A percentile compares a stretch with the other conserved stretches of the same genome.
Conservation (phyloP, 1,140 invertebrate species). For the Phymorhynchus buccinoides region DNA sequence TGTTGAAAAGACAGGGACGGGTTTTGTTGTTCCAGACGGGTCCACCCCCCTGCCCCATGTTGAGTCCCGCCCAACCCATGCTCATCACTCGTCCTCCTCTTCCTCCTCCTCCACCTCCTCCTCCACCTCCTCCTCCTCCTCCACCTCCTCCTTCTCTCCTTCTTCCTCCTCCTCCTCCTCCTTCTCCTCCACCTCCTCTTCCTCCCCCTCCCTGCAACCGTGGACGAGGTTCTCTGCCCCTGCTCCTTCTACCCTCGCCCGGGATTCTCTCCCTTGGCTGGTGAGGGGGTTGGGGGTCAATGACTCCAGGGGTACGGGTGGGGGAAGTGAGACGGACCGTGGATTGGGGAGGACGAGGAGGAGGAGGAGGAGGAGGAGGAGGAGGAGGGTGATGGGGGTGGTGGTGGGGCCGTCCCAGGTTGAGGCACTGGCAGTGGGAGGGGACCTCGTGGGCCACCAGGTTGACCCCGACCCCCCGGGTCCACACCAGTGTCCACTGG, state of each 20-base stretch:
- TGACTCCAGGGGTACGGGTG: too few species aligned
- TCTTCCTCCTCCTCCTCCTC: not conserved
- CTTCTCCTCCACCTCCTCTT: too few species aligned
- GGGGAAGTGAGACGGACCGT: not conserved
- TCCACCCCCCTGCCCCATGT: not conserved
- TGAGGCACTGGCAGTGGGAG: conserved; percentile 50
- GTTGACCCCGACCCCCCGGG: conserved; percentile 26
- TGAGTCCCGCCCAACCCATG: not conserved
- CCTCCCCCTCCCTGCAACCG: too few species aligned
- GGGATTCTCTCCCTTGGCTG: too few species aligned
- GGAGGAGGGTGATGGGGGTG: too few species aligned
- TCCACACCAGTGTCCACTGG: conserved; percentile 50
- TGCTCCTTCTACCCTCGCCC: too few species aligned
- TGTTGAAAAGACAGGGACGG: not conserved
- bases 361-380: too few species aligned
- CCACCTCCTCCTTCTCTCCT: not conserved
- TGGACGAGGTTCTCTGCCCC: too few species aligned
- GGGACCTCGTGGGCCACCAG: conserved; percentile 50
- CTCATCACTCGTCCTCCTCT: not conserved
- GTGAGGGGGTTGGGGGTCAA: too few species aligned
- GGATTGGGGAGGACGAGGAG: too few species aligned
- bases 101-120: not conserved
- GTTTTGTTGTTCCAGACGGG: not conserved
- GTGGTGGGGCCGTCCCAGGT: conserved; percentile 38
- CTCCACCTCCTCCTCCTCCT: too few species aligned